A percentile compares a stretch with the other conserved stretches of the same genome.
phyloP scores from a whole-genome alignment of 2,888 invertebrate species.

The Xestia xanthographa region DNA sequence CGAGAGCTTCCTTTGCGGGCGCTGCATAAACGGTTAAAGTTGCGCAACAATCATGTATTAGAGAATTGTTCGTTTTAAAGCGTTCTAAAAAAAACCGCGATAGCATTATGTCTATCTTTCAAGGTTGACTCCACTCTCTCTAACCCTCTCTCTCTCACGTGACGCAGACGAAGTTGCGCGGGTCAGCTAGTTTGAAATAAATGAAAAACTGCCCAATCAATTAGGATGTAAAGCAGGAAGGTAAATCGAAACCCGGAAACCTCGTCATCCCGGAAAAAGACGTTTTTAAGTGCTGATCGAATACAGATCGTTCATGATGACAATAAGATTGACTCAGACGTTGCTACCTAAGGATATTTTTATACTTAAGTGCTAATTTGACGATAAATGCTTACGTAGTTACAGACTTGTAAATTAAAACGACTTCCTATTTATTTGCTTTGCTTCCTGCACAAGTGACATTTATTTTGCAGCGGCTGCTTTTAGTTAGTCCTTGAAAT shows the following conservation, averaged over 20 bases:
- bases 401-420: not conserved
- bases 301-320: not conserved
- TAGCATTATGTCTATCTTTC: too few relatives aligned
- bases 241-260: not conserved
- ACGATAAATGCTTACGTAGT: not conserved
- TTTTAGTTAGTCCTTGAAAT: too few relatives aligned
- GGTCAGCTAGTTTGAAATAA: too few relatives aligned
- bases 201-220: not conserved
- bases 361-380: not conserved
- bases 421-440: slow-evolving; percentile 4
- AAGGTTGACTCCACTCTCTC: too few relatives aligned
- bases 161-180: too few relatives aligned
- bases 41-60: too few relatives aligned
- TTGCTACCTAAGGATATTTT: not conserved
- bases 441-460: not conserved
- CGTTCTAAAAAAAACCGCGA: too few relatives aligned
- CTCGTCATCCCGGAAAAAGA: not conserved
- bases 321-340: not conserved
- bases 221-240: slow-evolving; percentile 3
- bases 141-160: too few relatives aligned
- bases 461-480: not conserved
- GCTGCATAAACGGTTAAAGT: too few relatives aligned
- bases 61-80: too few relatives aligned
- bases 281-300: not conserved
- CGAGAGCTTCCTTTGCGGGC: too few relatives aligned